Conservation (phyloP, 2,888 invertebrate species). For the Synergus itoensis region DNA sequence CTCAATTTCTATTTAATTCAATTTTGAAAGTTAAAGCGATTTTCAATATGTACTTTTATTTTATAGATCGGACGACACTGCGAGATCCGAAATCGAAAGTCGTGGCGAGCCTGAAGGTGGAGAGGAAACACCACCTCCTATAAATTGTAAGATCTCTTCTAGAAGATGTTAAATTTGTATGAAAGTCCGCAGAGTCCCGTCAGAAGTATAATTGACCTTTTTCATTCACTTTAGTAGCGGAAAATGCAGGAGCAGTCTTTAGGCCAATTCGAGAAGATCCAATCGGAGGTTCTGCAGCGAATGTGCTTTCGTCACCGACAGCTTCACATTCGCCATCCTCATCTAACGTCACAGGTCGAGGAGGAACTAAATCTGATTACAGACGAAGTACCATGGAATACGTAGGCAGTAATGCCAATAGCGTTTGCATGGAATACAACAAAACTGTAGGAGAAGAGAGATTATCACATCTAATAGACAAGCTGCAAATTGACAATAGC, state of each 20-base stretch:
- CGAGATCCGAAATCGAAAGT: conserved; percentile 80
- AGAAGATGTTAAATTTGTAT: neutral
- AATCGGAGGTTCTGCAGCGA: conserved; percentile 60
- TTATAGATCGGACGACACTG: conserved; percentile 87
- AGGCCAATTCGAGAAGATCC: conserved; percentile 75
- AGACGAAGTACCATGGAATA: conserved; percentile 76
- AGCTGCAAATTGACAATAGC: conserved; percentile 70
- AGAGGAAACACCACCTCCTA: conserved; percentile 76
- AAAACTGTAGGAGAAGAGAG: conserved; percentile 68
- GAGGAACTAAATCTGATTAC: conserved; percentile 74
- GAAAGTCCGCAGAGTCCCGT: neutral
- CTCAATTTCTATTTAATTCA: neutral
- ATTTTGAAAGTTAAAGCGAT: neutral
- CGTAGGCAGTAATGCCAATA: conserved; percentile 79
- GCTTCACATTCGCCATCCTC: conserved; percentile 66
- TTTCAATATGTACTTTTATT: neutral
- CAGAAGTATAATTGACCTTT: neutral
- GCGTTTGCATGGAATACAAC: conserved; percentile 64
- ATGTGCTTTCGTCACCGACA: conserved; percentile 69
- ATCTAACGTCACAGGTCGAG: conserved; percentile 74
- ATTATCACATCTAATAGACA: conserved; percentile 69
- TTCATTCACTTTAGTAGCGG: conserved; percentile 49
- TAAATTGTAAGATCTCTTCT: conserved; percentile 50
- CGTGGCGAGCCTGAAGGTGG: conserved; percentile 77
- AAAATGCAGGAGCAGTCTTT: conserved; percentile 67